Conservation (phyloP, 2,797 vertebrate species). For the Cyprinella venusta region DNA sequence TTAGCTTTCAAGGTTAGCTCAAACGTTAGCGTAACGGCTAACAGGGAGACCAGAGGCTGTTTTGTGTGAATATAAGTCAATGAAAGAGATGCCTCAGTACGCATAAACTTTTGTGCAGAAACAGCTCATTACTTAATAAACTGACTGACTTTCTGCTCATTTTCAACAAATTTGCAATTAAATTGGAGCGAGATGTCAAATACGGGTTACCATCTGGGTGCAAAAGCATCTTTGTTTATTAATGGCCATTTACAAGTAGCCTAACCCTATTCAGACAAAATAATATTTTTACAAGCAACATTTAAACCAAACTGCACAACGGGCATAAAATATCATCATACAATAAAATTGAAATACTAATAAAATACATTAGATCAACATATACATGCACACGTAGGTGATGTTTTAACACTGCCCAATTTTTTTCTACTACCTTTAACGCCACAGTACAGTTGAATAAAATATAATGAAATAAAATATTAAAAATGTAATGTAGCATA, state of each 20-base stretch:
- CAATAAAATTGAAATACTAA: no score
- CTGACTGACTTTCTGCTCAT: background rate
- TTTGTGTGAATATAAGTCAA: constrained; percentile 11
- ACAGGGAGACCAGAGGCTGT: constrained; percentile 24
- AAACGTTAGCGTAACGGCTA: background rate
- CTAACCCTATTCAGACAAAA: background rate
- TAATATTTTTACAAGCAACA: background rate
- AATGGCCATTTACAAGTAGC: background rate
- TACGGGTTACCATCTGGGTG: background rate
- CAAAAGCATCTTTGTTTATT: background rate
- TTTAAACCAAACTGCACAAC: background rate
- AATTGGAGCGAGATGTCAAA: background rate
- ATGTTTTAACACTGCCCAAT: background rate
- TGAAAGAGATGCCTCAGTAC: background rate
- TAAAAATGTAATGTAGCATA: background rate
- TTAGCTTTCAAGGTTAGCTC: constrained; percentile 17
- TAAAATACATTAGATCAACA: background rate
- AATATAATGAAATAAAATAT: background rate
- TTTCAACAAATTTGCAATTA: background rate
- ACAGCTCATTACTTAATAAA: constrained; percentile 2
- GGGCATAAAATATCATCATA: no score
- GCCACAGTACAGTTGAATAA: background rate
- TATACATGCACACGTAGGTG: no score
- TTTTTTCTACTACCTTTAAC: background rate
- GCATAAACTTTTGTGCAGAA: constrained; percentile 3